These are phyloP conservation scores for Agrochola lota DNA, from an alignment of 2,888 invertebrate species.

Conservation along the genomic window DNA sequence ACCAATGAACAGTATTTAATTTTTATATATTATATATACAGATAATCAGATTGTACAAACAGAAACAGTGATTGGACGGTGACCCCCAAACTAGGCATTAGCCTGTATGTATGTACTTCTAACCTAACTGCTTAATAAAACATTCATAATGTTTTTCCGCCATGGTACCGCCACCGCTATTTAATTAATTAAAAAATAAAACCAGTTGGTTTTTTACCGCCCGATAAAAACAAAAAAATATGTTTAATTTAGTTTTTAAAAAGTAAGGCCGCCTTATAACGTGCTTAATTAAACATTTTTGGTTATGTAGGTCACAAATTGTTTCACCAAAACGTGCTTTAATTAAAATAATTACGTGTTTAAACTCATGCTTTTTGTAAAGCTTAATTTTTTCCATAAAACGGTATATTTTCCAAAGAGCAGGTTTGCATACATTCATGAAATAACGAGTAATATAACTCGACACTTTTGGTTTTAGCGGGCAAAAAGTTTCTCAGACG, in stretches of 20 bases:
- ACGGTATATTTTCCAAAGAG: not conserved
- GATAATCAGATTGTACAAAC: no score
- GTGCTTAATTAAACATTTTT: constrained; percentile 37
- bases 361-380: not conserved
- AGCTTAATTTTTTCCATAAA: no score
- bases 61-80: no score
- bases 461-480: no score
- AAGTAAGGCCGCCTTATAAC: constrained; percentile 4
- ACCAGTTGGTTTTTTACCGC: not conserved
- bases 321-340: constrained; percentile 10
- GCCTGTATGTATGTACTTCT: no score
- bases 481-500: no score
- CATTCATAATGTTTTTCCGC: no score
- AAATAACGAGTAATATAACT: not conserved
- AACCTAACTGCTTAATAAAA: not conserved
- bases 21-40: no score
- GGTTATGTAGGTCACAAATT: constrained; percentile 6
- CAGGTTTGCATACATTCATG: not conserved
- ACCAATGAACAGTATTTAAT: no score
- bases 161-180: no score
- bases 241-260: constrained; percentile 35
- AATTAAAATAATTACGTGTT: not conserved
- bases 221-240: not conserved
- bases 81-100: no score
- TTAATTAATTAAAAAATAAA: not conserved